Conservation (phyloP, 2,888 invertebrate genomes). For the Lithophane socia region DNA sequence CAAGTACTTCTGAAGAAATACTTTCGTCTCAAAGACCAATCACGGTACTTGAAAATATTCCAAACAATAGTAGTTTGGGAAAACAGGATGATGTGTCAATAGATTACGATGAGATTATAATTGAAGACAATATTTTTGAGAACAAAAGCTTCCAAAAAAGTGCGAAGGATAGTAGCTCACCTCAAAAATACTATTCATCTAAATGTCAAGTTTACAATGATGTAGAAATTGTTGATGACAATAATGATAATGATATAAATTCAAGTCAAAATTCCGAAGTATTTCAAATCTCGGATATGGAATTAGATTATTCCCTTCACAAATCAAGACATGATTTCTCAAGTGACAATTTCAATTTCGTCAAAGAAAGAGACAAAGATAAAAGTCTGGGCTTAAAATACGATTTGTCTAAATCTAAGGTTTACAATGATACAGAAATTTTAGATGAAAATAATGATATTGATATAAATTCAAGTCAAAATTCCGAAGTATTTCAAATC, state of each 20-base stretch:
- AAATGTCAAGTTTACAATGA: slow-evolving; percentile 23
- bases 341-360: slow-evolving; percentile 71
- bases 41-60: slow-evolving; percentile 6
- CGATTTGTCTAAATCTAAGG: slow-evolving; percentile 18
- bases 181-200: background rate
- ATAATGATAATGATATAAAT: slow-evolving; percentile 56
- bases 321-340: slow-evolving; percentile 71
- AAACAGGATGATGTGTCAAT: slow-evolving; percentile 80
- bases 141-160: background rate
- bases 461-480: slow-evolving; percentile 71
- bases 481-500: slow-evolving; percentile 80
- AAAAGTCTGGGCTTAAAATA: slow-evolving; percentile 14
- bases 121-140: slow-evolving; percentile 56
- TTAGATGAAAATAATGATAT: slow-evolving; percentile 43
- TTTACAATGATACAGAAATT: slow-evolving; percentile 1
- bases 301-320: slow-evolving; percentile 91
- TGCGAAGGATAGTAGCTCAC: background rate
- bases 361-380: slow-evolving; percentile 18
- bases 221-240: slow-evolving; percentile 20
- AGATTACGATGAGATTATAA: slow-evolving; percentile 82
- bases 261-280: slow-evolving; percentile 76
- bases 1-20: slow-evolving; percentile 65
- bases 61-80: slow-evolving; percentile 70
- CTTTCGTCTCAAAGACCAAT: slow-evolving; percentile 30
- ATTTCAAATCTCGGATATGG: slow-evolving; percentile 90